phyloP scores from a whole-genome alignment of 1,140 invertebrate species.

The Coelopa frigida region DNA sequence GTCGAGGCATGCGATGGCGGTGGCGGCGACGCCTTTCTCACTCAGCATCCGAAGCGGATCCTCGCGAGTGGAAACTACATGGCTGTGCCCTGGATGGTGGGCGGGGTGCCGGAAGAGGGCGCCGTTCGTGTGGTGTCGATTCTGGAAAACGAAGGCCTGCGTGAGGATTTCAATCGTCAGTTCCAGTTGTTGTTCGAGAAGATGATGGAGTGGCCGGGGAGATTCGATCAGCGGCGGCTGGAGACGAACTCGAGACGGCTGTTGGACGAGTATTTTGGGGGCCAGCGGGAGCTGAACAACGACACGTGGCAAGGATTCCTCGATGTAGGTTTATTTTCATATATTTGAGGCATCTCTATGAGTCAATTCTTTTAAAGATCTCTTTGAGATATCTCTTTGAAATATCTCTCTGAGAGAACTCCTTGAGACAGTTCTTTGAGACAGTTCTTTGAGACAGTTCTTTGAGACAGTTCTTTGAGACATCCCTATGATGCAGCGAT shows the following conservation, averaged over 20 bases:
- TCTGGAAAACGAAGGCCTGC: slow-evolving; percentile 29
- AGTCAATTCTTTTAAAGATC: no score
- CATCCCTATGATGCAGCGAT: no score
- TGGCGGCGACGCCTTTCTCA: slow-evolving; percentile 35
- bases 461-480: no score
- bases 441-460: no score
- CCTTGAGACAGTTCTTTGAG: no score
- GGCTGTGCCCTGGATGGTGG: slow-evolving; percentile 44
- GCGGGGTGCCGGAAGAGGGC: slow-evolving; percentile 44
- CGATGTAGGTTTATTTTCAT: slow-evolving; percentile 44
- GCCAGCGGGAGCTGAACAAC: slow-evolving; percentile 25
- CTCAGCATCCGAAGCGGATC: slow-evolving; percentile 34
- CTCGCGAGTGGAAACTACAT: slow-evolving; percentile 30
- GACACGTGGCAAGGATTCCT: slow-evolving; percentile 29
- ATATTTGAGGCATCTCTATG: no score
- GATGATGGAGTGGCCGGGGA: slow-evolving; percentile 30
- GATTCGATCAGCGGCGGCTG: slow-evolving; percentile 6
- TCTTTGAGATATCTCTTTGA: no score
- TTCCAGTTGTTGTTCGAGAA: slow-evolving; percentile 31
- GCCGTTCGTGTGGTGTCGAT: slow-evolving; percentile 43
- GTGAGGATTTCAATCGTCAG: slow-evolving; percentile 31
- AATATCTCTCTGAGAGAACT: no score
- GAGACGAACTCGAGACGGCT: slow-evolving; percentile 17
- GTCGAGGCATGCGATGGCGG: slow-evolving; percentile 28
- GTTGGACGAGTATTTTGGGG: slow-evolving; percentile 29